These are phyloP conservation scores for Catharus bicknelli DNA, from an alignment of 2,113 vertebrate species.

Conservation along the genomic window DNA sequence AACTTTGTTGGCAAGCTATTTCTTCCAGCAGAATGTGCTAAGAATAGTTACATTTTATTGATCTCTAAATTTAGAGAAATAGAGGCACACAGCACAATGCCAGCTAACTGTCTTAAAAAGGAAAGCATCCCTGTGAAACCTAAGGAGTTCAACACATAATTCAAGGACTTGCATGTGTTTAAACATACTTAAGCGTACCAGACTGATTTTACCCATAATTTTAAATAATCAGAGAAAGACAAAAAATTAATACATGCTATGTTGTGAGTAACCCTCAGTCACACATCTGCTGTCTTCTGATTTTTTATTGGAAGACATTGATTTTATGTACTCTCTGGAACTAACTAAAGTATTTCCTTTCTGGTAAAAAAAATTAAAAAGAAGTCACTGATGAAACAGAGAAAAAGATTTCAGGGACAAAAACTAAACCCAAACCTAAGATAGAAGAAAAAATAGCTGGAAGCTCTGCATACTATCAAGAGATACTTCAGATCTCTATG, in stretches of 20 bases:
- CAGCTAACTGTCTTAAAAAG: not conserved
- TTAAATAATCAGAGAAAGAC: not conserved
- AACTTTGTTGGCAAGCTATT: not conserved
- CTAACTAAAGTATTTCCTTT: not conserved
- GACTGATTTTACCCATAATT: not conserved
- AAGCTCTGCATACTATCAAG: not conserved
- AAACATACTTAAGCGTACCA: not conserved
- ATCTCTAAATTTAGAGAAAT: not conserved
- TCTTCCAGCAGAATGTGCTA: not conserved
- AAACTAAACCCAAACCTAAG: not conserved
- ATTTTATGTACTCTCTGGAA: not conserved
- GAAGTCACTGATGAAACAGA: not conserved
- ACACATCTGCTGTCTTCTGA: not conserved
- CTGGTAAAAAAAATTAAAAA: not conserved
- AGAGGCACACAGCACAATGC: not conserved
- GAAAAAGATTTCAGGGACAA: not conserved
- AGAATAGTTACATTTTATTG: not conserved
- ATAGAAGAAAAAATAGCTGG: not conserved
- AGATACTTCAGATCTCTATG: not conserved
- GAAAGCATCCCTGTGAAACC: not conserved
- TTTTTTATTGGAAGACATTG: not conserved
- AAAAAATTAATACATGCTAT: not conserved
- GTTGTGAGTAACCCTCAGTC: not conserved
- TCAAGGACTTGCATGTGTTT: not conserved
- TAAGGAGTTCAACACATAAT: not conserved